phyloP scores from a whole-genome alignment of 2,113 vertebrate species.

The Apeltes quadracus region DNA sequence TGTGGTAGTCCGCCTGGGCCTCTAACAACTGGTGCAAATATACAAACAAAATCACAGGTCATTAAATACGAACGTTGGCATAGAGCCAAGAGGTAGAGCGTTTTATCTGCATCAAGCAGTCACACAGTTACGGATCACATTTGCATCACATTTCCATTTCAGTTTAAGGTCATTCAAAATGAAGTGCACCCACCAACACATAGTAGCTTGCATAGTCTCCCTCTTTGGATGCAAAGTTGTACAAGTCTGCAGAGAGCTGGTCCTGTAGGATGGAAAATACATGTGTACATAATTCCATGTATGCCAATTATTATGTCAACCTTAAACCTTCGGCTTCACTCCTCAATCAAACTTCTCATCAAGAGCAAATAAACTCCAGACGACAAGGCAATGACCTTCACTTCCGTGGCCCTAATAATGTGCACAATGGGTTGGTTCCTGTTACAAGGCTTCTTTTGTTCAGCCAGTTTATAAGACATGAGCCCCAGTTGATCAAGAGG shows the following conservation, averaged over 20 bases:
- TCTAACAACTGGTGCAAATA: slow-evolving; percentile 91
- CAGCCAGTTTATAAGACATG: slow-evolving; percentile 26
- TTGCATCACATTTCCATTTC: slow-evolving; percentile 34
- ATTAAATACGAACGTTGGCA: background rate
- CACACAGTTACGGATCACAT: background rate
- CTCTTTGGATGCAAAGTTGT: slow-evolving; percentile 94
- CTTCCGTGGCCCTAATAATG: slow-evolving; percentile 18
- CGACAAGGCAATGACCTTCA: slow-evolving; percentile 48
- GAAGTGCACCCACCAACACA: slow-evolving; percentile 83
- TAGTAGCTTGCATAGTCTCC: slow-evolving; percentile 92
- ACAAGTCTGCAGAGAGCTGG: slow-evolving; percentile 96
- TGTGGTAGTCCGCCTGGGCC: slow-evolving; percentile 98
- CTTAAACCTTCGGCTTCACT: background rate
- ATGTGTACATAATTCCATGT: background rate
- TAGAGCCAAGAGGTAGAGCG: background rate
- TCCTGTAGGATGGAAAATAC: slow-evolving; percentile 79
- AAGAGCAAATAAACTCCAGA: slow-evolving; percentile 30
- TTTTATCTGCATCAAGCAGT: background rate
- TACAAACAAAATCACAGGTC: slow-evolving; percentile 73
- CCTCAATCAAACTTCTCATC: slow-evolving; percentile 23
- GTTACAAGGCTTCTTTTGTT: slow-evolving; percentile 56
- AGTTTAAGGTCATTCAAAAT: background rate
- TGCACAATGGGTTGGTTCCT: slow-evolving; percentile 5
- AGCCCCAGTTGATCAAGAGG: slow-evolving; percentile 30
- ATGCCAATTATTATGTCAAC: slow-evolving; percentile 1